Base-by-base conservation (phyloP, 2,888 invertebrate species). In the Chaitophorus viminalis region DNA sequence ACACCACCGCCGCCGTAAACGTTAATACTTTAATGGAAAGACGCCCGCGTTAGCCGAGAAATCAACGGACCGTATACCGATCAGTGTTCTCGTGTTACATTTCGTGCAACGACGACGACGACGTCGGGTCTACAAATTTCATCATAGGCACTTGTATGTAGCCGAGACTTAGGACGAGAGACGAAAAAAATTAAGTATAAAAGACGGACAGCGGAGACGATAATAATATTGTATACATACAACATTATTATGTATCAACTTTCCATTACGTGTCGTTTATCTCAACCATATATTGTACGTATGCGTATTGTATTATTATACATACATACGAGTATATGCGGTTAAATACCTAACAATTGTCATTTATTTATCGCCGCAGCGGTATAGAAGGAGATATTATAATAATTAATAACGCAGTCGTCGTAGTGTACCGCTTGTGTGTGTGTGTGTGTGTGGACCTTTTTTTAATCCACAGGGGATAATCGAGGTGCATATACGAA, bases 41-140 rank as follows among this genome's bases (percentile, higher is more conserved):
- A 87, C 79, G 54, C 60, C 60, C 70, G 9, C 5, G n/a, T 29
- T 54, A 29, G 39, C 46, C 21, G 65, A 81, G 74, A 87, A 87
- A 79, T 81, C 87, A 65, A 31, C 87, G 75, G 75, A 87, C 81
- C 87, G 87, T 60, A n/a, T n/a, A 74, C 36, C 74, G 81, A 72
- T 54, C 60, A 21, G 52, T 33, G 87, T 87, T 81, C 87, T 87
- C 87, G 87, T 65, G 81, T 87, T 87, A 87, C 87, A 75, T 39
- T 65, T 74, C 72, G 70, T 60, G 65, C n/a, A n/a, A n/a, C n/a
- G n/a, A n/a, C n/a, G n/a, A n/a, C n/a, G n/a, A n/a, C 70, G 74
- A 29, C 74, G 36, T 74, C 54, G 72, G 60, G 86, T 79, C 70
- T 60, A 87, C 74, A 60, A 54, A 72, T 81, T 79, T 79, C 72